Base-by-base conservation (phyloP, 1,140 invertebrate genomes). In the Hyposmocoma kahamanoa region DNA sequence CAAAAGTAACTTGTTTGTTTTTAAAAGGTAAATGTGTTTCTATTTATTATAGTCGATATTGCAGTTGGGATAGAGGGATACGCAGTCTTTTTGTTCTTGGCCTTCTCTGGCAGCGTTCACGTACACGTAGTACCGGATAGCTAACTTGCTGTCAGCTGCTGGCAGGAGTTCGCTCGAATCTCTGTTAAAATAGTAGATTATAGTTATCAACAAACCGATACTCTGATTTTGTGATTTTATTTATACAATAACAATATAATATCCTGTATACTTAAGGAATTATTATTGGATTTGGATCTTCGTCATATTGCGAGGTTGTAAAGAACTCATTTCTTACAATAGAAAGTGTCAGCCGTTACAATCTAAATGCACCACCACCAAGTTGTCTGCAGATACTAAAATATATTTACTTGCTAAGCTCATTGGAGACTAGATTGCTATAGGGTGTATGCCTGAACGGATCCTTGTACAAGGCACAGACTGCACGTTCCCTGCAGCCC, bases 351-450 rank as follows among this genome's bases (percentile, higher is more conserved):
- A n/a, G n/a, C n/a, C n/a, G n/a, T n/a, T n/a, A n/a, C n/a, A n/a
- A n/a, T n/a, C n/a, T n/a, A n/a, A n/a, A n/a, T n/a, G n/a, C n/a
- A n/a, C n/a, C n/a, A n/a, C n/a, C n/a, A n/a, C n/a, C n/a, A n/a
- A n/a, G n/a, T n/a, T n/a, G n/a, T n/a, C n/a, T n/a, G n/a, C n/a
- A n/a, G n/a, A n/a, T n/a, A n/a, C n/a, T n/a, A n/a, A n/a, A n/a
- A n/a, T n/a, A n/a, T n/a, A n/a, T n/a, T 88, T 85, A 96, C 94
- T 94, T 94, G 88, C 93, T 95, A 10, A 96, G 83, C 74, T 95
- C 92, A 50, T 92, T 92, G 15, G 94, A 95, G 3, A 96, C 87
- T 28, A 95, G 87, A 83, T 95, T 96, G 70, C 94, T 95, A 72
- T 95, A 92, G 0, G 94, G 94, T 53, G 92, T 90, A 62, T 92